Evolutionary conservation across 2,113 vertebrate species (phyloP).

Genomic region (Xenus cinereus): DNA sequence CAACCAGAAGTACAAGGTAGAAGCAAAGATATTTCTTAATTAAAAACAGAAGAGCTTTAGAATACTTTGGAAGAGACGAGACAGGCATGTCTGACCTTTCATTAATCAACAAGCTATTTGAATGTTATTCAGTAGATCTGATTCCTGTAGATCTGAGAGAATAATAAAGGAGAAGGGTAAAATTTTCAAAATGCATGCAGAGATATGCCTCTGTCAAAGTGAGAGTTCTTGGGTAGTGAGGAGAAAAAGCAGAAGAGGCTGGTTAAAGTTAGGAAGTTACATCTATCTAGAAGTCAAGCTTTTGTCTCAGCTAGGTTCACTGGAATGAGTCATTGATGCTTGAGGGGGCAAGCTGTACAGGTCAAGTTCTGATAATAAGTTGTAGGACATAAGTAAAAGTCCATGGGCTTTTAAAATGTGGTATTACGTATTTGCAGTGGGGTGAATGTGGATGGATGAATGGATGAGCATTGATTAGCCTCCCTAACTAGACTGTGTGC

Average conservation of each 20-base stretch:
- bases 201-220: not conserved
- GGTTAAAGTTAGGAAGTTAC: not conserved
- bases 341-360: not conserved
- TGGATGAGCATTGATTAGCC: not conserved
- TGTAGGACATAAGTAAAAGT: not conserved
- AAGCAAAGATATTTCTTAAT: constrained; percentile 27
- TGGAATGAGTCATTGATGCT: not conserved
- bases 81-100: not conserved
- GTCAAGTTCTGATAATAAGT: not conserved
- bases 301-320: not conserved
- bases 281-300: not conserved
- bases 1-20: constrained; percentile 7
- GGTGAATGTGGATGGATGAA: not conserved
- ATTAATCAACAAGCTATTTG: not conserved
- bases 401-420: not conserved
- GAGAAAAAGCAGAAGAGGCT: not conserved
- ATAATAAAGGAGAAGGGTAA: not conserved
- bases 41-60: constrained; percentile 17
- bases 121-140: not conserved
- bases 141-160: not conserved
- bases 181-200: not conserved
- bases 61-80: not conserved
- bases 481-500: not conserved
- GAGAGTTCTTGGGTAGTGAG: not conserved
- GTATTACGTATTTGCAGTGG: not conserved